Evolutionary conservation across 2,888 invertebrate genomes (phyloP).

Genomic region (Brachypterus glaber): DNA sequence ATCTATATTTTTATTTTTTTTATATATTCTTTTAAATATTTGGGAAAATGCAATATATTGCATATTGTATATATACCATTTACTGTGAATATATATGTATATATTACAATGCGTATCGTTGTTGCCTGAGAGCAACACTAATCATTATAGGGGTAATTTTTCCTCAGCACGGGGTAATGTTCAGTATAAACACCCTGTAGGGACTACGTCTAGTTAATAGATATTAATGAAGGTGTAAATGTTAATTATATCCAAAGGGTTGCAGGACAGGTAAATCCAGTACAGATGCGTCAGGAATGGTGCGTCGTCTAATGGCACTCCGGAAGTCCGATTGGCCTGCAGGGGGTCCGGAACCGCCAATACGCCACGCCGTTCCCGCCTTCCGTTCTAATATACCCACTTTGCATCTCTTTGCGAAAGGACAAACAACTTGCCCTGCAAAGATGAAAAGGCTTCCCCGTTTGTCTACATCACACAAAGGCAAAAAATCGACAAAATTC

Average conservation of each 20-base stretch:
- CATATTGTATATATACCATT: too few relatives aligned
- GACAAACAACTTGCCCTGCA: background rate
- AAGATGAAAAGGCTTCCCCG: background rate
- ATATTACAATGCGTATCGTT: too few relatives aligned
- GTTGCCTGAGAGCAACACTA: too few relatives aligned
- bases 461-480: too few relatives aligned
- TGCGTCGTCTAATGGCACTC: slow-evolving; percentile 30
- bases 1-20: too few relatives aligned
- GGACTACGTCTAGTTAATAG: slow-evolving; percentile 1
- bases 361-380: slow-evolving; percentile 38
- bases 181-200: too few relatives aligned
- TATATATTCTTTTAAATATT: too few relatives aligned
- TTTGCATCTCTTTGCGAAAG: slow-evolving; percentile 4
- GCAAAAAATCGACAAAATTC: too few relatives aligned
- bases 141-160: too few relatives aligned
- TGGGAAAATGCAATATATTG: too few relatives aligned
- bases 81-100: too few relatives aligned
- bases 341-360: slow-evolving; percentile 40
- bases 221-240: slow-evolving; percentile 4
- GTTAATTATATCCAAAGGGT: background rate
- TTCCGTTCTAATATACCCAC: slow-evolving; percentile 29
- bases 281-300: slow-evolving; percentile 19
- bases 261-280: background rate
- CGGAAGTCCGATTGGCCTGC: slow-evolving; percentile 43
- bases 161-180: too few relatives aligned